These are phyloP conservation scores for Hippasteria phrygiana DNA, from an alignment of 53 echinoderm and acorn worm species.

Conservation along the genomic window DNA sequence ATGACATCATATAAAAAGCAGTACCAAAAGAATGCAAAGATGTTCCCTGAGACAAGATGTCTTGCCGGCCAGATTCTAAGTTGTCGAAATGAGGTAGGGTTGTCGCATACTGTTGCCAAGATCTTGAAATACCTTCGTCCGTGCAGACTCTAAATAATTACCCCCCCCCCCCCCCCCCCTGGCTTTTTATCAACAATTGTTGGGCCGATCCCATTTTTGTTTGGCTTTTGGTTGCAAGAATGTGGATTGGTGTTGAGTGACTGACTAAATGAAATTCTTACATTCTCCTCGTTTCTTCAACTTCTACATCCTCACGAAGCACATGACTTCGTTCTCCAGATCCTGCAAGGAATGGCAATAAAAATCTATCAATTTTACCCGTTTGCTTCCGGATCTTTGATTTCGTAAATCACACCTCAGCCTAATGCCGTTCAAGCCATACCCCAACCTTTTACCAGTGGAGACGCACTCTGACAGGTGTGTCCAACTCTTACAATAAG, in stretches of 20 bases:
- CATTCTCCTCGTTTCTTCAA: background rate
- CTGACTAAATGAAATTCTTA: background rate
- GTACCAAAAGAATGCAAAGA: slow-evolving; percentile 12
- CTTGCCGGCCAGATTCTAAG: slow-evolving; percentile 5
- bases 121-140: too few relatives aligned
- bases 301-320: slow-evolving; percentile 41
- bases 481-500: too few relatives aligned
- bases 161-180: too few relatives aligned
- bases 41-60: slow-evolving; percentile 17
- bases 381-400: too few relatives aligned
- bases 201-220: too few relatives aligned
- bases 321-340: slow-evolving; percentile 66
- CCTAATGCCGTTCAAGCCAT: too few relatives aligned
- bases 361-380: background rate
- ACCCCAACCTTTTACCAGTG: too few relatives aligned
- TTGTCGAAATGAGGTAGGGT: slow-evolving; percentile 36
- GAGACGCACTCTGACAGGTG: too few relatives aligned
- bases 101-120: background rate
- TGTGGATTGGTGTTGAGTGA: background rate
- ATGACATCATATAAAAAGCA: background rate
- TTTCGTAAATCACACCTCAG: too few relatives aligned
- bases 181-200: too few relatives aligned
- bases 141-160: too few relatives aligned
- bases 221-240: background rate
- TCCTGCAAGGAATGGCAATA: slow-evolving; percentile 42